These are phyloP conservation scores for Heteronetta atricapilla DNA, from an alignment of 2,113 vertebrate species.

Conservation along the genomic window DNA sequence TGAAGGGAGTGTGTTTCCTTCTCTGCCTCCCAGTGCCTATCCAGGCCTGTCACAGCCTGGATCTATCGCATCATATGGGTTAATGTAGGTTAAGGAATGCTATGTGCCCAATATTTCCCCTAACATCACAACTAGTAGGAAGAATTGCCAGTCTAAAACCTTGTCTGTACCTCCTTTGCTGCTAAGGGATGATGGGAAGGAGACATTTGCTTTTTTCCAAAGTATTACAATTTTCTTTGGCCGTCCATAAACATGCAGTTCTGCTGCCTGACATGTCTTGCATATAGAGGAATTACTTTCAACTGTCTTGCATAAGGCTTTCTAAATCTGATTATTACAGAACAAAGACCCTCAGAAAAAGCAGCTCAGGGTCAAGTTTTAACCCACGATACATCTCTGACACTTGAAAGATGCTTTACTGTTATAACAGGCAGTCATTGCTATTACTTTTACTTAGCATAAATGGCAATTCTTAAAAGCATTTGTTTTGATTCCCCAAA, in stretches of 20 bases:
- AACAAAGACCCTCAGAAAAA: slow-evolving; percentile 11
- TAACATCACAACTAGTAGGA: background rate
- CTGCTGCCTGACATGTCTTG: background rate
- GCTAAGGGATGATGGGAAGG: background rate
- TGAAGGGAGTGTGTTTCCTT: background rate
- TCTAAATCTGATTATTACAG: slow-evolving; percentile 37
- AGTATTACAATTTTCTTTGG: background rate
- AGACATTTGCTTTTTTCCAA: background rate
- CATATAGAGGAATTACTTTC: slow-evolving; percentile 22
- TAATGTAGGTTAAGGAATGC: background rate
- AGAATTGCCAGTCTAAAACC: background rate
- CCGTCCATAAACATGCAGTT: background rate
- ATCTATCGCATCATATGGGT: background rate
- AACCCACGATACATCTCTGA: background rate
- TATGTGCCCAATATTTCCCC: background rate
- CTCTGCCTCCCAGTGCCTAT: background rate
- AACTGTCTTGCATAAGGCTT: background rate
- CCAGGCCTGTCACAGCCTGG: background rate
- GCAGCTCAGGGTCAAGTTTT: background rate
- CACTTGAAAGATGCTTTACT: background rate
- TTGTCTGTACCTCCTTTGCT: background rate
- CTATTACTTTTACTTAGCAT: slow-evolving; percentile 30
- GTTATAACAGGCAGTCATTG: background rate
- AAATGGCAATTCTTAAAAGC: slow-evolving; percentile 17
- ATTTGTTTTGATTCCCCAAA: slow-evolving; percentile 31